Evolutionary conservation across 2,888 invertebrate species (phyloP).

Genomic region (Cotesia congregata): DNA sequence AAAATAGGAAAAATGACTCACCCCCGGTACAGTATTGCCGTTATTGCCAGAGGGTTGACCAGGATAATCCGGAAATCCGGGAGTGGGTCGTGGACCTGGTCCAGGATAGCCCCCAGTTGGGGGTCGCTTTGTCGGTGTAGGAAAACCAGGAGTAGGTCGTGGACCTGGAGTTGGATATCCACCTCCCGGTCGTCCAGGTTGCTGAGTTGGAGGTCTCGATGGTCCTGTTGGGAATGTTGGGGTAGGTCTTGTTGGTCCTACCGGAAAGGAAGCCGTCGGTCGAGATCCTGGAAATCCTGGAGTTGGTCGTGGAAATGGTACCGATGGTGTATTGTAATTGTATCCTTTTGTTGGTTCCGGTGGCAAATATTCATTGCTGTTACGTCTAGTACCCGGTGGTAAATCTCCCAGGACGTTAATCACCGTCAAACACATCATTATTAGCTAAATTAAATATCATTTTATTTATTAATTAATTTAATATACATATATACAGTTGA

Average conservation of each 20-base stretch:
- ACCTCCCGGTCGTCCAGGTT: slow-evolving; percentile 47
- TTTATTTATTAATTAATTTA: slow-evolving; percentile 1
- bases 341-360: slow-evolving; percentile 77
- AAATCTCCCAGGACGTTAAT: slow-evolving; percentile 71
- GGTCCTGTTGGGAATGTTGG: slow-evolving; percentile 50
- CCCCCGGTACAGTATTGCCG: slow-evolving; percentile 56
- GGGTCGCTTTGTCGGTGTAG: slow-evolving; percentile 48
- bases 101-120: slow-evolving; percentile 47
- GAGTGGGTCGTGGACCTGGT: slow-evolving; percentile 49
- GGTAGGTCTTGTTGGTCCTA: slow-evolving; percentile 46
- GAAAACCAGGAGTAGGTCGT: slow-evolving; percentile 52
- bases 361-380: slow-evolving; percentile 79
- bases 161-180: slow-evolving; percentile 48
- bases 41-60: slow-evolving; percentile 57
- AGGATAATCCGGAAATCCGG: slow-evolving; percentile 54
- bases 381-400: slow-evolving; percentile 75
- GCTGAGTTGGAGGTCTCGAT: slow-evolving; percentile 42
- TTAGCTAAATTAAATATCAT: slow-evolving; percentile 69
- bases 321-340: slow-evolving; percentile 78
- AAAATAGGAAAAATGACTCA: slow-evolving; percentile 49
- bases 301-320: slow-evolving; percentile 73
- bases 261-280: slow-evolving; percentile 52
- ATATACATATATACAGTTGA: background rate
- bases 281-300: slow-evolving; percentile 53
- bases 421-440: slow-evolving; percentile 68